phyloP scores from a whole-genome alignment of 2,797 vertebrate genomes.

The Pyrocephalus nanus region DNA sequence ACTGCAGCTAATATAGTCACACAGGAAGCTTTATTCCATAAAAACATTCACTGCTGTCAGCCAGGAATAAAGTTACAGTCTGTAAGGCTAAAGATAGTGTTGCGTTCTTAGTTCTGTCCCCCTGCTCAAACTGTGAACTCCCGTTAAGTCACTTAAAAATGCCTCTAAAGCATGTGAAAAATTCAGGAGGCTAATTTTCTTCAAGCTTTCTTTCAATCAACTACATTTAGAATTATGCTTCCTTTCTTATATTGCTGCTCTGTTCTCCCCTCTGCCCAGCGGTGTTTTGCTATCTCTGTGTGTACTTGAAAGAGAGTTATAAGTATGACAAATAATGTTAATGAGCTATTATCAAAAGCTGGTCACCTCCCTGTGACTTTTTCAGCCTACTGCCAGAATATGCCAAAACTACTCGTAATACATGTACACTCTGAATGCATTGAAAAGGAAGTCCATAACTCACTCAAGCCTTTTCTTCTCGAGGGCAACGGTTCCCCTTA shows the following conservation, averaged over 20 bases:
- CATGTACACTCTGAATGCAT: neutral
- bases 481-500: neutral
- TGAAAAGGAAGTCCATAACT: conserved; percentile 32
- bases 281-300: neutral
- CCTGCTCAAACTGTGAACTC: neutral
- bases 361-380: neutral
- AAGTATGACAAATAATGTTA: conserved; percentile 7
- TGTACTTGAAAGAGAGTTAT: neutral
- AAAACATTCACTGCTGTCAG: neutral
- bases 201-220: neutral
- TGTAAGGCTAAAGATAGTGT: neutral
- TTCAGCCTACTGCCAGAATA: neutral
- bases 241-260: neutral
- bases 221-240: neutral
- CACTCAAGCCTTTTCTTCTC: conserved; percentile 30
- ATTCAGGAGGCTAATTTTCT: neutral
- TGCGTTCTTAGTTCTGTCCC: neutral
- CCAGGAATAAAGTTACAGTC: conserved; percentile 12
- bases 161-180: conserved; percentile 14
- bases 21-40: conserved; percentile 20
- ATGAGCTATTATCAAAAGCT: conserved; percentile 36
- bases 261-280: neutral
- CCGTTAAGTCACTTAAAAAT: neutral
- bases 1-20: neutral
- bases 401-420: neutral